Evolutionary conservation across 2,113 vertebrate genomes (phyloP), one percentile per base, ranked within the genome.

Genomic region (Microtus ochrogaster): DNA sequence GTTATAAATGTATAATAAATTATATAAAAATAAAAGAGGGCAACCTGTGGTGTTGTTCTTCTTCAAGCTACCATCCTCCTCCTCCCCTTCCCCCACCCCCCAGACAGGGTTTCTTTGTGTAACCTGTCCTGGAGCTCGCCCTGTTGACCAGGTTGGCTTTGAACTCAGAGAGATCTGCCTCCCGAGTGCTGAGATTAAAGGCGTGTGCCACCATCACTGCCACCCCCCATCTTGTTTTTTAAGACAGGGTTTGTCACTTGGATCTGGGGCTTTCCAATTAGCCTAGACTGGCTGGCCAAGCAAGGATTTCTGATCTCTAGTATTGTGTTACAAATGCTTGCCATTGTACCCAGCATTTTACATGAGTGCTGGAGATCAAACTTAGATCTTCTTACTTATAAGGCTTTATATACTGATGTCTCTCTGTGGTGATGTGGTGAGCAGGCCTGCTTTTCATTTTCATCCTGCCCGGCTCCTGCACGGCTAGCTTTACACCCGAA

Each of bases 11-110:
- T 92, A 89, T 2, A 76, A 66, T 55, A 96, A 82, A 65, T 91
- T 85, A 73, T 84, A 85, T 90, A 90, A 96, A 97, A 92, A 70
- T 74, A 92, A 96, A 90, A 21, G 39, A 77, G 12, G 22, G 30
- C 41, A 47, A 77, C 6, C 41, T 77, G 21, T 47, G 41, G 24
- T 44, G 41, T 1, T 30, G 41, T 78, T 78, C 76, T n/a, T 55
- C 11, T n/a, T 55, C 11, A 52, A 52, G 7, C 24, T 58, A 16
- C 24, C 13, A 39, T 41, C 6, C 5, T 1, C 5, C 44, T 4
- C 41, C 41, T 0, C 41, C 52, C 16, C 19, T 0, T 0, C 5
- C 19, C 17, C 44, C 6, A 6, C 44, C 44, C 44, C 44, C 44
- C 44, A 44, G 44, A 44, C 44, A 58, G 17, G 55, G 17, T 58